Evolutionary conservation across 53 echinoderm and acorn worm species (phyloP).

Genomic region (Holothuria leucospilota): DNA sequence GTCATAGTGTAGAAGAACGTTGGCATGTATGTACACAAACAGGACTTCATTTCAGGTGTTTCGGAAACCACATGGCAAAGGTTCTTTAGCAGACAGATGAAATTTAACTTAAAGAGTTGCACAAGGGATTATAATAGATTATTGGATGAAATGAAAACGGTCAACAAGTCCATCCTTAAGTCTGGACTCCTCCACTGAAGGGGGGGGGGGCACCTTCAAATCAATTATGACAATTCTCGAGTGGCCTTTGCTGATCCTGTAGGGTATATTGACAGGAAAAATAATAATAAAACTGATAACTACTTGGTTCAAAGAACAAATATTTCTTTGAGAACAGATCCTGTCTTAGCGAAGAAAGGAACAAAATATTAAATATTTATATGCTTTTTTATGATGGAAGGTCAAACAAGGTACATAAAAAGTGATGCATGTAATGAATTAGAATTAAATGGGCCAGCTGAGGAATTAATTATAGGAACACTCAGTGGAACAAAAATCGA

Average conservation of each 20-base stretch:
- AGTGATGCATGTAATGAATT: constrained; percentile 46
- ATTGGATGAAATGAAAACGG: neutral
- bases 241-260: neutral
- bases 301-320: too few species aligned
- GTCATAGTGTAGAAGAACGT: constrained; percentile 3
- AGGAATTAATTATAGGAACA: constrained; percentile 25
- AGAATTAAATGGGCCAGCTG: constrained; percentile 25
- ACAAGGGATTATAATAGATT: constrained; percentile 46
- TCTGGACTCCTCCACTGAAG: neutral
- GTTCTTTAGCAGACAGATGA: constrained; percentile 34
- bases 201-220: neutral
- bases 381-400: constrained; percentile 49
- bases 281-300: neutral
- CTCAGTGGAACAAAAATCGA: constrained; percentile 11
- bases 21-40: constrained; percentile 1
- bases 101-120: constrained; percentile 7
- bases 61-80: constrained; percentile 45
- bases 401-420: constrained; percentile 59
- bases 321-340: constrained; percentile 26
- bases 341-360: constrained; percentile 35
- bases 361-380: constrained; percentile 37
- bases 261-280: neutral
- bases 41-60: constrained; percentile 7
- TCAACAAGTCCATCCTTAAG: neutral
- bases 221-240: neutral